Base-by-base conservation (phyloP, 1,140 invertebrate genomes). In the Cydia pomonella region DNA sequence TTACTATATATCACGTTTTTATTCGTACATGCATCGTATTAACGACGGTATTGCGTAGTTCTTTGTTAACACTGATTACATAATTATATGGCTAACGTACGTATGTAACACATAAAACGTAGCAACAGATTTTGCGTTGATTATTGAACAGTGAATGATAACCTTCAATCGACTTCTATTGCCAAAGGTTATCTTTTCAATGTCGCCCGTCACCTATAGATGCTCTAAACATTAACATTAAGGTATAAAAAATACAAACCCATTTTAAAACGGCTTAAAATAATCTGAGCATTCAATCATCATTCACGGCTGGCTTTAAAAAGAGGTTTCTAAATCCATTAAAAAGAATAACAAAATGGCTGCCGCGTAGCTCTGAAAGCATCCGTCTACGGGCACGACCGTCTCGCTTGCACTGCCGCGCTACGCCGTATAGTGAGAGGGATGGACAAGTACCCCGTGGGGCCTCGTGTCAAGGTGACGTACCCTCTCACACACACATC, bases 341-440 rank as follows among this genome's bases (percentile, higher is more conserved):
- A 88, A 88, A 89, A 88, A 84, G 83, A 85, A 87, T 81, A 84
- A 88, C 88, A 92, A 92, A 87, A 92, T 92, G 89, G 90, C 90
- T 80, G 84, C 73, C 79, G 88, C 90, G 89, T 91, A 91, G 90
- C 89, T 90, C 90, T 90, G 90, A 92, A 92, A 92, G 90, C 90
- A 84, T 87, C 83, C 78, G 86, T 91, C 90, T 91, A 91, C 89
- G 87, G 83, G 78, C 74, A 18, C 76, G 76, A 77, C 79, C 73
- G 82, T 90, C 88, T 78, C 84, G 72, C 62, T 92, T 85, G 21
- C 72, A 64, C 82, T 77, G 6, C 13, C 64, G 72, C 74, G 84
- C 83, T 90, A 87, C 84, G 84, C 50, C 27, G 38, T 44, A 13
- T 84, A 77, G 77, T n/a, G 83, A 89, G 38, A 72, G 82, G 75